Evolutionary conservation across 2,797 vertebrate genomes (phyloP).

Genomic region (Poeciliopsis gracilis): DNA sequence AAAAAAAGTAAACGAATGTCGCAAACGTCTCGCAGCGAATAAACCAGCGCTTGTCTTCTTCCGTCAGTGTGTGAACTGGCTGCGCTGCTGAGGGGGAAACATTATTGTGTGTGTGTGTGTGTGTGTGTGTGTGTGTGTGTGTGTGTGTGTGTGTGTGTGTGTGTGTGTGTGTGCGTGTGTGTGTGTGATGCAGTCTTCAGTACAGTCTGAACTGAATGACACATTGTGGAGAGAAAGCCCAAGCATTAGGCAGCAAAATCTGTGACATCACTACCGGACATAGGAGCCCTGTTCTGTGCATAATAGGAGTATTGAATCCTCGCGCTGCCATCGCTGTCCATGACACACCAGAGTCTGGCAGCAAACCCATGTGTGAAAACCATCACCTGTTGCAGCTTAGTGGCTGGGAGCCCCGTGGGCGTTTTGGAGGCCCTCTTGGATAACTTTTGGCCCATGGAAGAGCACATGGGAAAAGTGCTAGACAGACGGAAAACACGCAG

Average conservation of each 20-base stretch:
- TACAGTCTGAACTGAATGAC: conserved; percentile 68
- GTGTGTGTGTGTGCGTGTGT: conserved; percentile 29
- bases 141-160: conserved; percentile 4
- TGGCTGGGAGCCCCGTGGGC: conserved; percentile 63
- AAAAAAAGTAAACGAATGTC: background rate
- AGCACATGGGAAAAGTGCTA: conserved; percentile 1
- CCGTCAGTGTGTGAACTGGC: conserved; percentile 24
- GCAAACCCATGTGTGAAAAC: conserved; percentile 56
- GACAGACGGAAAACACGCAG: background rate
- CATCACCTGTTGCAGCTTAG: conserved; percentile 81
- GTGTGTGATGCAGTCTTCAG: conserved; percentile 5
- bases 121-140: background rate
- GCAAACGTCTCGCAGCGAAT: background rate
- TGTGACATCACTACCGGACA: conserved; percentile 79
- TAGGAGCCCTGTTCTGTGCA: conserved; percentile 74
- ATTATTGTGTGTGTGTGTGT: conserved; percentile 45
- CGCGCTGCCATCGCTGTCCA: conserved; percentile 63
- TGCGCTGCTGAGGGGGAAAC: conserved; percentile 51
- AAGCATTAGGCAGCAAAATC: conserved; percentile 60
- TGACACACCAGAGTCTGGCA: conserved; percentile 49
- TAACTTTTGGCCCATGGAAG: background rate
- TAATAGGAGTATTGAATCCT: conserved; percentile 76
- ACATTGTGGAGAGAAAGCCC: conserved; percentile 71
- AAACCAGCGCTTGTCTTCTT: conserved; percentile 13
- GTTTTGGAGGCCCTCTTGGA: conserved; percentile 39